A percentile compares a stretch with the other conserved stretches of the same genome.
Conservation (phyloP, 2,888 invertebrate species). For the Melinopterus prodromus region DNA sequence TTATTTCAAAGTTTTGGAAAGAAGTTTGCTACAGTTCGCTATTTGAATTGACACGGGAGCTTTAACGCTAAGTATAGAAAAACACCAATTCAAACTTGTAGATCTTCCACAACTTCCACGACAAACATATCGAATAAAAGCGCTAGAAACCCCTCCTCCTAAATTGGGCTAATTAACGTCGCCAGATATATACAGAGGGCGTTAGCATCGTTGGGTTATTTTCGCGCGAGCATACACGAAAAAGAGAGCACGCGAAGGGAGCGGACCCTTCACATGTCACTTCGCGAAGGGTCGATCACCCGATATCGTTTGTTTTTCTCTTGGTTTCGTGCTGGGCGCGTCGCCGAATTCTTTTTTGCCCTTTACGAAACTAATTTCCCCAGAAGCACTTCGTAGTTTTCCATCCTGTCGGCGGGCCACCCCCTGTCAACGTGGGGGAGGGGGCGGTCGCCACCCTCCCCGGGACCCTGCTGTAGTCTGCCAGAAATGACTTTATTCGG, state of each 20-base stretch:
- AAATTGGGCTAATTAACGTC: constrained; percentile 4
- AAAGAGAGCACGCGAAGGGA: not conserved
- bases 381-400: constrained; percentile 30
- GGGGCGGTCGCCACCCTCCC: constrained; percentile 4
- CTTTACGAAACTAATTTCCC: constrained; percentile 24
- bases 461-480: not conserved
- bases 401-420: not conserved
- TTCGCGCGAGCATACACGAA: not conserved
- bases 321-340: not conserved
- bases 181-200: not conserved
- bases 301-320: not conserved
- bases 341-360: constrained; percentile 7
- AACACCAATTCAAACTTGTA: too few species aligned
- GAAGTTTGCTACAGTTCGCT: too few species aligned
- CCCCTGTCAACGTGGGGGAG: not conserved
- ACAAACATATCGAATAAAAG: not conserved
- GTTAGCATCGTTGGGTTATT: not conserved
- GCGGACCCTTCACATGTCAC: not conserved
- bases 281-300: not conserved
- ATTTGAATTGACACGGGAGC: too few species aligned
- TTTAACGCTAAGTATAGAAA: too few species aligned
- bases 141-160: not conserved
- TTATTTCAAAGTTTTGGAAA: too few species aligned
- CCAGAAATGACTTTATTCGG: too few species aligned
- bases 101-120: not conserved